Percentiles rank a stretch among this genome's conserved stretches.
phyloP scores from a whole-genome alignment of 2,797 vertebrate species.

The Sebastes elongatus region DNA sequence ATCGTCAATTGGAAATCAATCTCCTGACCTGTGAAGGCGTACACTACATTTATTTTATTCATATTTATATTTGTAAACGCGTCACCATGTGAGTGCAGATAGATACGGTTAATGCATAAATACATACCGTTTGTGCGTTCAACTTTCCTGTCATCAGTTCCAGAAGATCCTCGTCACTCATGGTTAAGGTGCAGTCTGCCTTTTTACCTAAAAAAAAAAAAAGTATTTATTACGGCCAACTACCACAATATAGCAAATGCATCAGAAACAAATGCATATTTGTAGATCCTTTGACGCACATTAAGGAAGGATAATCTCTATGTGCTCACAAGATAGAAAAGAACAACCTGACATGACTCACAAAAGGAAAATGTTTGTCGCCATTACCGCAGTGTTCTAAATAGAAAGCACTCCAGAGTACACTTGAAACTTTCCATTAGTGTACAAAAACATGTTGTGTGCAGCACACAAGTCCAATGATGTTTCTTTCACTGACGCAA shows the following conservation, averaged over 20 bases:
- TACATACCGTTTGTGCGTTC: slow-evolving; percentile 90
- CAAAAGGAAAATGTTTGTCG: background rate
- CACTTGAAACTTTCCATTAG: background rate
- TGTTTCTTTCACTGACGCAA: background rate
- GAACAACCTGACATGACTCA: background rate
- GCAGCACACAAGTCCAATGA: background rate
- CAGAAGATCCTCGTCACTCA: slow-evolving; percentile 88
- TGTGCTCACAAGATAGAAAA: background rate
- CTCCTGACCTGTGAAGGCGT: background rate
- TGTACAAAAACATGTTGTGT: background rate
- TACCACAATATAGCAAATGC: background rate
- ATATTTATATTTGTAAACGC: background rate
- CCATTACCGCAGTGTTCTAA: background rate
- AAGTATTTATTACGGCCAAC: background rate
- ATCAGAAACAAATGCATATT: background rate
- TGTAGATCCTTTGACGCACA: background rate
- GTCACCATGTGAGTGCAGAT: background rate
- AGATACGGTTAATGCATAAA: background rate
- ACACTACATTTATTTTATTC: background rate
- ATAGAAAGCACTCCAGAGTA: background rate
- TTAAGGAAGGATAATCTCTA: background rate
- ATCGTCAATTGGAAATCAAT: no score
- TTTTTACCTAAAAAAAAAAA: slow-evolving; percentile 82
- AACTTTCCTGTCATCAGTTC: slow-evolving; percentile 93
- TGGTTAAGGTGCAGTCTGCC: slow-evolving; percentile 90